Evolutionary conservation across 2,888 invertebrate genomes (phyloP).

Genomic region (Miltochrista miniata): DNA sequence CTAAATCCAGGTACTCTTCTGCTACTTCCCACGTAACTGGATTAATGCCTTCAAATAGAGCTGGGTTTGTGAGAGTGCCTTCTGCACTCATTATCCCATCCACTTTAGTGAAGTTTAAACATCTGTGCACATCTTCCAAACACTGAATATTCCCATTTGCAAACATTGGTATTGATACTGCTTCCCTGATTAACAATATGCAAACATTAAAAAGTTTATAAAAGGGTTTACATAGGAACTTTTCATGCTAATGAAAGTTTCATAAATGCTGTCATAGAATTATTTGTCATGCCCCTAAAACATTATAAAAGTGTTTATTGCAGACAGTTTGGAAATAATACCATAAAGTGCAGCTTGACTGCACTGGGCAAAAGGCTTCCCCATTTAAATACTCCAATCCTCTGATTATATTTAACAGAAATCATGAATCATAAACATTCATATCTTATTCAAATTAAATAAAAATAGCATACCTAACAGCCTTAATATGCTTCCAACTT

Average conservation of each 20-base stretch:
- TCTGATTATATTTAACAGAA: too few relatives aligned
- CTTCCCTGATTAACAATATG: constrained; percentile 81
- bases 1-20: constrained; percentile 92
- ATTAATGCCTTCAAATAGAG: constrained; percentile 90
- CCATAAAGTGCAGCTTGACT: too few relatives aligned
- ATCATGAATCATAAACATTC: too few relatives aligned
- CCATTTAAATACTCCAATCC: too few relatives aligned
- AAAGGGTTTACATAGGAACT: too few relatives aligned
- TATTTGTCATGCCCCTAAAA: too few relatives aligned
- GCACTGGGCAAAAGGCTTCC: too few relatives aligned
- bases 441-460: too few relatives aligned
- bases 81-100: constrained; percentile 96
- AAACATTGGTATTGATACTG: constrained; percentile 95
- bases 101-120: constrained; percentile 93
- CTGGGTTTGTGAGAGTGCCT: constrained; percentile 99
- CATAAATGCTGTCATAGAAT: too few relatives aligned
- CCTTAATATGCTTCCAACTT: constrained; percentile 96
- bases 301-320: too few relatives aligned
- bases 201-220: background rate
- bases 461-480: constrained; percentile 86
- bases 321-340: too few relatives aligned
- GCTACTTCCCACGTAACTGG: constrained; percentile 96
- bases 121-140: constrained; percentile 92
- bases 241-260: too few relatives aligned
- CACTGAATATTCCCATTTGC: constrained; percentile 99